Conservation (phyloP, 2,113 vertebrate genomes). For the Brachyistius frenatus region DNA sequence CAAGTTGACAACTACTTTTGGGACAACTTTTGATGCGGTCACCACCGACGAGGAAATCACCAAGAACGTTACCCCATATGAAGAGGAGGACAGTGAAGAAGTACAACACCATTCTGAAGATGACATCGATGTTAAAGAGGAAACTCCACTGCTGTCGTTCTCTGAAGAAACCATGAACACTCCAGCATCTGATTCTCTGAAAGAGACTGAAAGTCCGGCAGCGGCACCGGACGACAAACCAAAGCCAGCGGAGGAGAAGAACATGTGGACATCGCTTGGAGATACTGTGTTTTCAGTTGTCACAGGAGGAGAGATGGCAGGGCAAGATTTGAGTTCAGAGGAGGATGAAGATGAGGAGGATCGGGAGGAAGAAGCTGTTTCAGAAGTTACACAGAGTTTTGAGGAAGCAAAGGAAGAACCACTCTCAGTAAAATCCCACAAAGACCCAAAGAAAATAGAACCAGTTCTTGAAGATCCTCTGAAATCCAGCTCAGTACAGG, state of each 20-base stretch:
- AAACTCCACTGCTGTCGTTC: conserved; percentile 84
- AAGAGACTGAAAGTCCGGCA: conserved; percentile 30
- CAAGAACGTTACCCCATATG: conserved; percentile 83
- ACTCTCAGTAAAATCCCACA: conserved; percentile 16
- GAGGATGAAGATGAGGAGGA: conserved; percentile 73
- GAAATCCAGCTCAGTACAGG: conserved; percentile 7
- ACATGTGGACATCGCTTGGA: conserved; percentile 69
- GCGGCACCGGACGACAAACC: conserved; percentile 55
- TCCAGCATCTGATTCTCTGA: conserved; percentile 31
- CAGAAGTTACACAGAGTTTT: conserved; percentile 16
- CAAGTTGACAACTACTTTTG: conserved; percentile 88
- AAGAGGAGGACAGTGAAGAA: conserved; percentile 81
- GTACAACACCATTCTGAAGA: conserved; percentile 62
- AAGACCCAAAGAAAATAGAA: conserved; percentile 38
- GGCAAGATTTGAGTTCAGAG: conserved; percentile 47
- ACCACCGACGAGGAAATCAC: conserved; percentile 89
- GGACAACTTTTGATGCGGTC: conserved; percentile 89
- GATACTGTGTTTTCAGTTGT: conserved; percentile 81
- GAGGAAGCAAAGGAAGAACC: conserved; percentile 34
- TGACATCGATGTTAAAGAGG: conserved; percentile 52
- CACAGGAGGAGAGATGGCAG: conserved; percentile 66
- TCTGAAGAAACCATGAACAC: conserved; percentile 22
- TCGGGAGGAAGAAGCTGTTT: conserved; percentile 35
- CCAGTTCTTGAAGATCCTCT: conserved; percentile 19
- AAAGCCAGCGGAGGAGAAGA: conserved; percentile 52